Evolutionary conservation across 2,113 vertebrate species (phyloP), one percentile per base, ranked within the genome.

Genomic region (Lipophrys pholis): DNA sequence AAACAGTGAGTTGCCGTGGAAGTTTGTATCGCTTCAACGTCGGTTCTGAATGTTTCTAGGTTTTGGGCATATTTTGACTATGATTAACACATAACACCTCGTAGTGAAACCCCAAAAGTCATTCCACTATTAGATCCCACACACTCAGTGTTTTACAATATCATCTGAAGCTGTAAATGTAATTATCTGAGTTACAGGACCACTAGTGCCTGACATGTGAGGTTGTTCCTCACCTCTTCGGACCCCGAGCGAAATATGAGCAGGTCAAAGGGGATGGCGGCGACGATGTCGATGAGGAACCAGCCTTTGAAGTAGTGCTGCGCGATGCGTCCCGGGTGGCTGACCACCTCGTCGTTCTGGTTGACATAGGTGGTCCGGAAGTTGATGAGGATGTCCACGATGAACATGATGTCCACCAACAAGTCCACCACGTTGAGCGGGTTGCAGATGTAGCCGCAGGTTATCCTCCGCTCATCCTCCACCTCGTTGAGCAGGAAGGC

Each of bases 281-380:
- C 98, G 8, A 99, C 97, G 77, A 99, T 97, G 89, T 99, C 98
- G 0, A 99, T 99, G 86, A 99, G 96, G 94, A 99, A 99, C 98
- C 98, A 99, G 69, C 98, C 98, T 86, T 99, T 99, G 92, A 99
- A 98, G 90, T 99, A 99, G 79, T 99, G 97, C 75, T 97, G 93
- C 0, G 97, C 97, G 0, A 99, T 99, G 88, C 94, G 96, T 36
- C 92, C 95, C 0, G 98, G 97, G 66, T 98, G 95, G 90, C 97
- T 99, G 69, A 99, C 97, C 90, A 99, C 98, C 91, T 99, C 98
- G 0, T 99, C 98, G 0, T 99, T 99, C 86, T 92, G 87, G 82
- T 99, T 99, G 89, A 99, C 97, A 0, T 99, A 99, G n/a, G 98
- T 99, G 91, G 98, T 99, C 45, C 98, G 93, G 95, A 99, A 99